Evolutionary conservation across 1,140 invertebrate species (phyloP), one percentile per base, ranked within the genome.

Genomic region (Nephila pilipes): DNA sequence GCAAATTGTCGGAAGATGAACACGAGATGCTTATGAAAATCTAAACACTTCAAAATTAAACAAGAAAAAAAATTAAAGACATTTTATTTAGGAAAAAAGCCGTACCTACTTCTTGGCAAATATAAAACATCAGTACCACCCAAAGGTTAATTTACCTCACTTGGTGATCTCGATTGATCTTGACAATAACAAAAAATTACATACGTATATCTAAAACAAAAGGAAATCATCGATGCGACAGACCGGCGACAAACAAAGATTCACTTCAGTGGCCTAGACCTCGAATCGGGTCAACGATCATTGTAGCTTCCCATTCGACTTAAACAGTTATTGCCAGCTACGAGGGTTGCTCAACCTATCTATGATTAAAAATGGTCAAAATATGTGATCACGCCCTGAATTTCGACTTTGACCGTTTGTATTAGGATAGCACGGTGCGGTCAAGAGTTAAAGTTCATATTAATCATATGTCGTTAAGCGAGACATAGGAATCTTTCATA

Each of bases 391-490:
- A 18, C 69, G 14, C 6, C 65, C 29, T 32, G 1, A 18, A 16
- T 1, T 69, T 69, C 32, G 69, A 75, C 69, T 75, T 75, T 75
- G 69, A 36, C 69, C 69, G 36, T 75, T 75, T 75, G 14, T 18
- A 75, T 18, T 36, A 75, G 2, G 69, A 75, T 36, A 32, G 69
- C 32, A 36, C 14, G 1, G 5, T 32, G 16, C 69, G 69, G 69
- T 75, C 69, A 75, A 75, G 69, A 75, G 69, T 75, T 75, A 75
- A 75, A 75, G 69, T 75, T 75, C 69, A 75, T 75, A 29, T 75
- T 75, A 75, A 75, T 75, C 69, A 36, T 18, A 60, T 32, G 14
- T 36, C 18, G 29, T 10, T 36, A 12, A 29, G 0, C 3, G 29
- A 75, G 29, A 36, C 25, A 75, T 25, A 25, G 63, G 29, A 75